phyloP scores from a whole-genome alignment of 2,797 vertebrate species.

The Enteromius fasciolatus region DNA sequence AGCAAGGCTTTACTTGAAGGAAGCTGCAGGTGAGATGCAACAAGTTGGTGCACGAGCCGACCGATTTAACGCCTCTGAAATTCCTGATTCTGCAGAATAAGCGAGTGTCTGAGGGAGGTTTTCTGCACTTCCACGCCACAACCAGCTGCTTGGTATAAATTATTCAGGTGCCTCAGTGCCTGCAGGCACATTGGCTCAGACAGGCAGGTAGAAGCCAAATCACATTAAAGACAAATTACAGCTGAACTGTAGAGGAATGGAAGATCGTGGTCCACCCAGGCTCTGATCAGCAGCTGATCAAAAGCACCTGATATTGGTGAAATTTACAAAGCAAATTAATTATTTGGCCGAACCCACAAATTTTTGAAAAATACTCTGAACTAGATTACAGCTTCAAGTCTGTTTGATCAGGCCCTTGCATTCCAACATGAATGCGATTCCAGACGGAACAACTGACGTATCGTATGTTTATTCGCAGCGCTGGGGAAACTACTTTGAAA shows the following conservation, averaged over 20 bases:
- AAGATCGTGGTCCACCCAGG: constrained; percentile 40
- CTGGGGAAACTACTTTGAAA: constrained; percentile 5
- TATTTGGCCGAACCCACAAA: constrained; percentile 13
- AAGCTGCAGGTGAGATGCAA: constrained; percentile 61
- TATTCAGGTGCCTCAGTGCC: constrained; percentile 72
- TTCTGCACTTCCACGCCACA: constrained; percentile 42
- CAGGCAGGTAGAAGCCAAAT: constrained; percentile 73
- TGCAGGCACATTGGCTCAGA: constrained; percentile 64
- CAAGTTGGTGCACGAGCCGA: constrained; percentile 52
- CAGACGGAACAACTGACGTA: constrained; percentile 23
- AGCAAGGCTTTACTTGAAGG: neutral
- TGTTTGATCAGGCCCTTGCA: constrained; percentile 19
- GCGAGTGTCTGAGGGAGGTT: constrained; percentile 38
- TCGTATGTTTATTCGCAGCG: constrained; percentile 24
- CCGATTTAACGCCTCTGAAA: constrained; percentile 59
- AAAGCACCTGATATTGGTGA: constrained; percentile 24
- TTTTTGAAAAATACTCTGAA: constrained; percentile 2
- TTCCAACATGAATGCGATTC: constrained; percentile 1
- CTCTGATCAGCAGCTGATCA: constrained; percentile 9
- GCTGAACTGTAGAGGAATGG: constrained; percentile 39
- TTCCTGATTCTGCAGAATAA: constrained; percentile 62
- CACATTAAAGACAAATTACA: constrained; percentile 72
- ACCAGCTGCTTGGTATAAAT: constrained; percentile 71
- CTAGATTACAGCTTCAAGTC: constrained; percentile 2
- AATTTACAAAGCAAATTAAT: neutral